Percentiles rank a stretch among this genome's conserved stretches.
Evolutionary conservation across 92 coral and sea anemone genomes (phyloP).

Genomic region (Parazoanthus atlanticus): DNA sequence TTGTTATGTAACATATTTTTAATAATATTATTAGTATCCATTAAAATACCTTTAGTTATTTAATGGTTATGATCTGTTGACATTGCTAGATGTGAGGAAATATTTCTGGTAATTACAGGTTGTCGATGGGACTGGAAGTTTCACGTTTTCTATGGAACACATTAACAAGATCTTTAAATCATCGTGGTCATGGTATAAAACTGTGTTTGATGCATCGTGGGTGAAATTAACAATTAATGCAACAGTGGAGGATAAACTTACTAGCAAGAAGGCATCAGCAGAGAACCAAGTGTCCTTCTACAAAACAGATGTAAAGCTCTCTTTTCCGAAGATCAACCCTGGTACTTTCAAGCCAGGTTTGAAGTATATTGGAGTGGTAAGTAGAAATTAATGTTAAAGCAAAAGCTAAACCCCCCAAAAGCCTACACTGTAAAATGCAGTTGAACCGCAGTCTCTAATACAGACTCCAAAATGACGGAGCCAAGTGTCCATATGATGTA

Average conservation of each 20-base stretch:
- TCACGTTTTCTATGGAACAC: conserved; percentile 32
- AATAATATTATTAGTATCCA: neutral
- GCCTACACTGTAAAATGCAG: too few species aligned
- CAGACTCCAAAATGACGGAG: too few species aligned
- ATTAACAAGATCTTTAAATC: conserved; percentile 20
- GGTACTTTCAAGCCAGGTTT: conserved; percentile 78
- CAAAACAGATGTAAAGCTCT: conserved; percentile 72
- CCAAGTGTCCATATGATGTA: too few species aligned
- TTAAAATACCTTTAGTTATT: neutral
- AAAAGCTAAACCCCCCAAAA: too few species aligned
- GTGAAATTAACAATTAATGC: conserved; percentile 59
- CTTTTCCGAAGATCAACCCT: conserved; percentile 80
- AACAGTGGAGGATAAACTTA: conserved; percentile 76
- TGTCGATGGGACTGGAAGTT: conserved; percentile 23
- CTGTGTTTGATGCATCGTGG: conserved; percentile 9
- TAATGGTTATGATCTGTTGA: neutral
- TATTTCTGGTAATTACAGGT: neutral
- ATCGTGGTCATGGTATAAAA: neutral
- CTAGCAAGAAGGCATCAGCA: conserved; percentile 66
- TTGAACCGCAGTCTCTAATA: too few species aligned
- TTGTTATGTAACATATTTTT: too few species aligned
- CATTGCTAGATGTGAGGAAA: neutral
- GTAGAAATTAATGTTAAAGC: neutral
- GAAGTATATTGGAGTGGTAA: conserved; percentile 73
- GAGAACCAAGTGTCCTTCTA: conserved; percentile 54